phyloP scores from a whole-genome alignment of 2,113 vertebrate species.

The Apodemus speciosus region DNA sequence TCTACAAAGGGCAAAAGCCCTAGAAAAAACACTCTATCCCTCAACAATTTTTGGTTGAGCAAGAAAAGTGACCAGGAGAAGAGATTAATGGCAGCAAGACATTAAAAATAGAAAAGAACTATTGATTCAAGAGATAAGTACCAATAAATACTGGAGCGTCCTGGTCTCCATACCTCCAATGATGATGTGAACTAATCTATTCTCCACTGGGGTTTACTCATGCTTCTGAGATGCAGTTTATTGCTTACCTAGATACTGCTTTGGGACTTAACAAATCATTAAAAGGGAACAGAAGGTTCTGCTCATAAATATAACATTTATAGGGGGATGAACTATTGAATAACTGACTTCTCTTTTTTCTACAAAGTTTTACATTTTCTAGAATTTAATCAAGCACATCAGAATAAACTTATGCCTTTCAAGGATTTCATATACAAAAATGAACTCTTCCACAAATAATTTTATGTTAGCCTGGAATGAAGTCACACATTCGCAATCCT shows the following conservation, averaged over 20 bases:
- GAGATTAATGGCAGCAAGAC: constrained; percentile 78
- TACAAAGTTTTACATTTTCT: constrained; percentile 24
- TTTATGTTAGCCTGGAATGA: neutral
- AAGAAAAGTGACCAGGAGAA: constrained; percentile 74
- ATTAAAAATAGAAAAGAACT: constrained; percentile 86
- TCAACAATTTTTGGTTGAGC: constrained; percentile 75
- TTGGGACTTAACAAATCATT: constrained; percentile 71
- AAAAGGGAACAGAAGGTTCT: constrained; percentile 43
- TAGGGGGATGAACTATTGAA: constrained; percentile 39
- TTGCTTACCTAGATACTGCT: constrained; percentile 61
- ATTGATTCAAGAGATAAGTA: constrained; percentile 82
- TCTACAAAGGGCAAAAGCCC: constrained; percentile 8
- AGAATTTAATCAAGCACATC: constrained; percentile 38
- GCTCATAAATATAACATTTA: constrained; percentile 41
- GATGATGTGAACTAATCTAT: constrained; percentile 52
- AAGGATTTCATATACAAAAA: constrained; percentile 34
- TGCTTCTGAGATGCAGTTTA: constrained; percentile 73
- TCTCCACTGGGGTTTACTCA: constrained; percentile 69
- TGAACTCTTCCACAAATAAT: constrained; percentile 15
- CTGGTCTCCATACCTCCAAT: constrained; percentile 53
- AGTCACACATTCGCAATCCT: neutral
- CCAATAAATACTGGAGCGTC: constrained; percentile 74
- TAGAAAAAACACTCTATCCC: constrained; percentile 75
- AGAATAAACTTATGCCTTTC: constrained; percentile 35
- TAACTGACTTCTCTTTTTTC: neutral